These are phyloP conservation scores for Umimayanthus chanpuru DNA, from an alignment of 92 coral and sea anemone species.

Conservation along the genomic window DNA sequence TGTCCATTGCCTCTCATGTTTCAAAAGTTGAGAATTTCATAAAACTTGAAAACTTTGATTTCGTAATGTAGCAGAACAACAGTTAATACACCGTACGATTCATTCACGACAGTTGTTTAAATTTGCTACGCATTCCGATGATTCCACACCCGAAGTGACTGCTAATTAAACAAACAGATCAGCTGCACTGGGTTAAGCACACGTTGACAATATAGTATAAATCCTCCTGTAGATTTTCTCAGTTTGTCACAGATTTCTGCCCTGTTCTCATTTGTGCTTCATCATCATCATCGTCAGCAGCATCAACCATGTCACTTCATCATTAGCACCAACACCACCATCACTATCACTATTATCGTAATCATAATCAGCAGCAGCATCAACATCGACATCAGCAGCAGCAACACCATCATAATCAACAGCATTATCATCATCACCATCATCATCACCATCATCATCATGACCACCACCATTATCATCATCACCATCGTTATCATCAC, in stretches of 20 bases:
- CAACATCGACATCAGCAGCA: not conserved
- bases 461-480: not conserved
- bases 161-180: too few relatives aligned
- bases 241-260: not conserved
- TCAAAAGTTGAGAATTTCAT: not conserved
- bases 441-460: not conserved
- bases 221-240: not conserved
- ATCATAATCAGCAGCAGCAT: not conserved
- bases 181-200: not conserved
- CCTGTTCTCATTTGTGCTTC: not conserved
- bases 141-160: too few relatives aligned
- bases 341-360: not conserved
- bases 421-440: not conserved
- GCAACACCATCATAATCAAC: not conserved
- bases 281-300: not conserved
- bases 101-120: not conserved
- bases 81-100: not conserved
- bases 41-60: not conserved
- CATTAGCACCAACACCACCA: not conserved
- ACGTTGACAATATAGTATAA: not conserved
- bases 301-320: not conserved
- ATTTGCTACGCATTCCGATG: too few relatives aligned
- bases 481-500: not conserved
- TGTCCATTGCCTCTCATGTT: not conserved
- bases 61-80: not conserved